These are phyloP conservation scores for Stercorarius parasiticus DNA, from an alignment of 2,113 vertebrate genomes.

Conservation along the genomic window DNA sequence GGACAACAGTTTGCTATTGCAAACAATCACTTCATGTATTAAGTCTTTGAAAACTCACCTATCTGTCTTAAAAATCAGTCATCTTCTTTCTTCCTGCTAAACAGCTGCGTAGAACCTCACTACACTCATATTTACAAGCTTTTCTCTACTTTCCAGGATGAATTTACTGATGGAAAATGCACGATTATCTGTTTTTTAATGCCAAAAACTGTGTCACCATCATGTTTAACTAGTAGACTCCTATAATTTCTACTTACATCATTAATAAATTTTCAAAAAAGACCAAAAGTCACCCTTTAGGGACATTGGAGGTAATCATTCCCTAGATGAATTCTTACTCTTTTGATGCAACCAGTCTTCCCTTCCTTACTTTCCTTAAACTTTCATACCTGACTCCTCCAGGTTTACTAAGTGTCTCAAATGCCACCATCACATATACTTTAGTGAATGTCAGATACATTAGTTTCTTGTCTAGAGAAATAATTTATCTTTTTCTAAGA, in stretches of 20 bases:
- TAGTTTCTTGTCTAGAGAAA: neutral
- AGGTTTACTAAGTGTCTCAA: neutral
- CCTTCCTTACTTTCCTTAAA: neutral
- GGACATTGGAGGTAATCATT: neutral
- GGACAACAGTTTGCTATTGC: neutral
- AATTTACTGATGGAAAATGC: neutral
- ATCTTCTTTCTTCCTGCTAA: neutral
- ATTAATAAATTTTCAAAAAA: neutral
- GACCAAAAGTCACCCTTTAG: neutral
- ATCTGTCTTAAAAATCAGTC: neutral
- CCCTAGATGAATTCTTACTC: neutral
- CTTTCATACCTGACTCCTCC: neutral
- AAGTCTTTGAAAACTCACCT: neutral
- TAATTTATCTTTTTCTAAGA: neutral
- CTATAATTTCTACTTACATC: neutral
- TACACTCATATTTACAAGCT: neutral
- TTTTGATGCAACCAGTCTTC: neutral
- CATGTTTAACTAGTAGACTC: neutral
- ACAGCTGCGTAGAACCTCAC: neutral
- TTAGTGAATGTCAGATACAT: neutral
- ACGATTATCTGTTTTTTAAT: neutral
- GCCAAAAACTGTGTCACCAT: neutral
- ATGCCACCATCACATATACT: neutral
- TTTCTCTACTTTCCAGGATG: neutral
- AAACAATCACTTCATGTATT: neutral